phyloP scores from a whole-genome alignment of 2,888 invertebrate species.

The Alentia gelatinosa region DNA sequence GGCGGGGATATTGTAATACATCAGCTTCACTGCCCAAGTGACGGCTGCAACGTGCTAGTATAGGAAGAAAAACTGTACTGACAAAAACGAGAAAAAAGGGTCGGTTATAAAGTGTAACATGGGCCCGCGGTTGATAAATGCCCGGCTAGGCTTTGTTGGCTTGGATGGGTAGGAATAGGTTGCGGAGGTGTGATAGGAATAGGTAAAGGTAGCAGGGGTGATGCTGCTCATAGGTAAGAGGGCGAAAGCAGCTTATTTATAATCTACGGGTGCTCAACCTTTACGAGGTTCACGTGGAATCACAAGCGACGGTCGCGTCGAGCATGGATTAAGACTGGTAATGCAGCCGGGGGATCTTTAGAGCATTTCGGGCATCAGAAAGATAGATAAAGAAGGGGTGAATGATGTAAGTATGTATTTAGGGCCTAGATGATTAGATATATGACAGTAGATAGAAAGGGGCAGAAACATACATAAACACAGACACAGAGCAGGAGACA shows the following conservation, averaged over 20 bases:
- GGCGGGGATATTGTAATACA: constrained; percentile 16
- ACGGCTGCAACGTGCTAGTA: neutral
- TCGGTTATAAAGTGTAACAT: too few relatives aligned
- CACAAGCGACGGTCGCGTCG: neutral
- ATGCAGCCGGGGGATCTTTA: neutral
- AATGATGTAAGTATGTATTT: neutral
- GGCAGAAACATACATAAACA: too few relatives aligned
- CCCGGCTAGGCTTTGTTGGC: neutral
- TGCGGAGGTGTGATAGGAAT: neutral
- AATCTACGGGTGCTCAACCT: neutral
- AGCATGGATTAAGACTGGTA: neutral
- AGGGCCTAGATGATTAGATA: neutral
- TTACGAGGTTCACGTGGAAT: neutral
- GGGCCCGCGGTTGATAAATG: neutral
- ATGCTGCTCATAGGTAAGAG: neutral
- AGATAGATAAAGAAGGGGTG: neutral
- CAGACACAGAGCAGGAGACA: too few relatives aligned
- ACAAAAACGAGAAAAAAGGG: too few relatives aligned
- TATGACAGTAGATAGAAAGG: too few relatives aligned
- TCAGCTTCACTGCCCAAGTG: neutral
- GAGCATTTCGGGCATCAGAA: neutral
- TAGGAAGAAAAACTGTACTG: neutral
- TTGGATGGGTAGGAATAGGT: neutral
- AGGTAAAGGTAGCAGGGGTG: neutral
- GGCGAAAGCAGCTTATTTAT: neutral